Conservation (phyloP, 2,797 vertebrate genomes). For the Austrolebias charrua region DNA sequence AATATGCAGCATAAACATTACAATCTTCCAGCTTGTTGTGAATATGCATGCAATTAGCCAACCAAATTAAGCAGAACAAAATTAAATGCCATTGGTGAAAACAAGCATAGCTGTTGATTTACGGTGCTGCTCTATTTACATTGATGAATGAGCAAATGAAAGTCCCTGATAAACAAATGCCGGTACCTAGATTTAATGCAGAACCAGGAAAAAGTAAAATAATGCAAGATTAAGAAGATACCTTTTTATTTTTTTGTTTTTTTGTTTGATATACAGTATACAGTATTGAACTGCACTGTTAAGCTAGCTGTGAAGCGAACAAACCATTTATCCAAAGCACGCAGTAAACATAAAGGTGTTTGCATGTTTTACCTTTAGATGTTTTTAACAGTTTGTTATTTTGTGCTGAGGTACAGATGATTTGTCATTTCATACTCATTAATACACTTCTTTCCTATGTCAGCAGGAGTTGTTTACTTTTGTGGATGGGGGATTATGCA, state of each 20-base stretch:
- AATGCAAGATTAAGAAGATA: too few relatives aligned
- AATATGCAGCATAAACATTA: conserved; percentile 58
- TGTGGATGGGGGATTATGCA: conserved; percentile 45
- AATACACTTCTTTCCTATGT: conserved; percentile 14
- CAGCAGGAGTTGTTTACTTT: conserved; percentile 29
- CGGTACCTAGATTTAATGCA: conserved; percentile 45
- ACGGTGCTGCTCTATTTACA: conserved; percentile 59
- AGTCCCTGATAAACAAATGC: conserved; percentile 67
- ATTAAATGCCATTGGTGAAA: conserved; percentile 69
- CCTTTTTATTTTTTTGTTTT: too few relatives aligned
- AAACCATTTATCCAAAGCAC: conserved; percentile 6
- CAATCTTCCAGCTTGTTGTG: conserved; percentile 66
- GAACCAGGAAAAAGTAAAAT: conserved; percentile 32
- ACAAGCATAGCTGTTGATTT: conserved; percentile 67
- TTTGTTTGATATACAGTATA: too few relatives aligned
- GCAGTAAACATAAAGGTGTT: neutral
- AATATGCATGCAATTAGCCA: conserved; percentile 75
- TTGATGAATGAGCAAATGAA: conserved; percentile 66
- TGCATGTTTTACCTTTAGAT: neutral
- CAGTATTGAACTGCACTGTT: neutral
- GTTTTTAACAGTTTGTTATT: neutral
- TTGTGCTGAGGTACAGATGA: conserved; percentile 14
- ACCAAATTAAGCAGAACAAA: conserved; percentile 74
- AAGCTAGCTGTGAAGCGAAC: conserved; percentile 15
- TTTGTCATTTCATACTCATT: conserved; percentile 21